A percentile compares a stretch with the other conserved stretches of the same genome.
Conservation (phyloP, 2,888 invertebrate species). For the Megastigmus dorsalis region DNA sequence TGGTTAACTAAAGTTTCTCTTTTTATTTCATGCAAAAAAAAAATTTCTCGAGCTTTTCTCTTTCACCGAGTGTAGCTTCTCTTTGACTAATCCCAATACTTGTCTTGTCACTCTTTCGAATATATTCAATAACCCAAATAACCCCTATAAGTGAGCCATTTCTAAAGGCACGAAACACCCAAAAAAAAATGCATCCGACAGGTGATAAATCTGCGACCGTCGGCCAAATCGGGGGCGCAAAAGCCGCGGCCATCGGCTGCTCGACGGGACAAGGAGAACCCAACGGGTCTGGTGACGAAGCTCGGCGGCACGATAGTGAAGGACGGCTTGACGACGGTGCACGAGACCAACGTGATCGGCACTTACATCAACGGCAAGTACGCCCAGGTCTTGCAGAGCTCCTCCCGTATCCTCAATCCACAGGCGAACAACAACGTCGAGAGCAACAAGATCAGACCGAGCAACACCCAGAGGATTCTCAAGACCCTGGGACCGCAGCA, state of each 20-base stretch:
- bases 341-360: conserved; percentile 92
- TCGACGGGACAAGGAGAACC: conserved; percentile 80
- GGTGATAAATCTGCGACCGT: conserved; percentile 84
- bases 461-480: conserved; percentile 81
- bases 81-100: too few species aligned
- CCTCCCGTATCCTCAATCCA: conserved; percentile 79
- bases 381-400: conserved; percentile 89
- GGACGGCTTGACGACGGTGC: conserved; percentile 88
- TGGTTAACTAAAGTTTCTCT: not conserved
- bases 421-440: conserved; percentile 53
- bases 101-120: too few species aligned
- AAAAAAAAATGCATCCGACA: conserved; percentile 53
- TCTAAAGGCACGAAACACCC: too few species aligned
- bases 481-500: conserved; percentile 85
- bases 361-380: conserved; percentile 92
- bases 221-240: conserved; percentile 59
- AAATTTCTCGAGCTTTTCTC: not conserved
- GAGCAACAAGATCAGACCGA: conserved; percentile 80
- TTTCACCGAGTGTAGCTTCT: too few species aligned
- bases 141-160: not conserved
- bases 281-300: conserved; percentile 88
- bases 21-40: not conserved
- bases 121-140: not conserved
- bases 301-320: conserved; percentile 89
- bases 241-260: conserved; percentile 77